These are phyloP conservation scores for Bilobella aurantiaca DNA, from an alignment of 1,140 invertebrate species.

Conservation along the genomic window DNA sequence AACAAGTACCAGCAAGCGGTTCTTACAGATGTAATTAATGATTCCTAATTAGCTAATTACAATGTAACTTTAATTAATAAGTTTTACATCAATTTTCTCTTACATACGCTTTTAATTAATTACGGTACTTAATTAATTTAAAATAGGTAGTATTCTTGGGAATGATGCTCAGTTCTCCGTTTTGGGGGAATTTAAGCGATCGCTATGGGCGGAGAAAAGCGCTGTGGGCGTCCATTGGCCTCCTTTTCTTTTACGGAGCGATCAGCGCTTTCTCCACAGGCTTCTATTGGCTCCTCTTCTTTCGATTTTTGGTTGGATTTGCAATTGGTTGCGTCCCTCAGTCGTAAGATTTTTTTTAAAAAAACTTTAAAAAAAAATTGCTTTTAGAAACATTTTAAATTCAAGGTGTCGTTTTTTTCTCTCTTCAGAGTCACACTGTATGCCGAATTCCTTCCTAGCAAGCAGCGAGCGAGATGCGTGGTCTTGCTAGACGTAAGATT, in stretches of 20 bases:
- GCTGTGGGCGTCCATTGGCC: slow-evolving; percentile 70
- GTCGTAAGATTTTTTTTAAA: slow-evolving; percentile 62
- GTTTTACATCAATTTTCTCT: slow-evolving; percentile 5
- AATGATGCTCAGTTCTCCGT: slow-evolving; percentile 92
- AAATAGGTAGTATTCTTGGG: slow-evolving; percentile 83
- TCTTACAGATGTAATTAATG: slow-evolving; percentile 54
- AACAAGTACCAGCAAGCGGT: slow-evolving; percentile 64
- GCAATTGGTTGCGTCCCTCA: slow-evolving; percentile 92
- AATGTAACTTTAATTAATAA: not conserved
- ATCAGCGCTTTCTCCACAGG: slow-evolving; percentile 81
- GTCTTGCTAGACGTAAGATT: slow-evolving; percentile 72
- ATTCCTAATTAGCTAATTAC: slow-evolving; percentile 2
- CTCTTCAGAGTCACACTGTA: slow-evolving; percentile 78
- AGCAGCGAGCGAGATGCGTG: slow-evolving; percentile 86
- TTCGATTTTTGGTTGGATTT: slow-evolving; percentile 86
- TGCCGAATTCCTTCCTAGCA: slow-evolving; percentile 86
- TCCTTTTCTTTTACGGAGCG: slow-evolving; percentile 83
- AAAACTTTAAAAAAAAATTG: too few species aligned
- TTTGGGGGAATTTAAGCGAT: slow-evolving; percentile 92
- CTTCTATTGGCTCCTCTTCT: slow-evolving; percentile 78
- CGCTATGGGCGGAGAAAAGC: slow-evolving; percentile 84
- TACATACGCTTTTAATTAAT: too few species aligned
- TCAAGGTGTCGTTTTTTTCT: slow-evolving; percentile 11
- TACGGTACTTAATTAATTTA: too few species aligned
- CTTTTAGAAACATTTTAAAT: slow-evolving; percentile 10